Base-by-base conservation (phyloP, 2,113 vertebrate species). In the Nesogale talazaci region DNA sequence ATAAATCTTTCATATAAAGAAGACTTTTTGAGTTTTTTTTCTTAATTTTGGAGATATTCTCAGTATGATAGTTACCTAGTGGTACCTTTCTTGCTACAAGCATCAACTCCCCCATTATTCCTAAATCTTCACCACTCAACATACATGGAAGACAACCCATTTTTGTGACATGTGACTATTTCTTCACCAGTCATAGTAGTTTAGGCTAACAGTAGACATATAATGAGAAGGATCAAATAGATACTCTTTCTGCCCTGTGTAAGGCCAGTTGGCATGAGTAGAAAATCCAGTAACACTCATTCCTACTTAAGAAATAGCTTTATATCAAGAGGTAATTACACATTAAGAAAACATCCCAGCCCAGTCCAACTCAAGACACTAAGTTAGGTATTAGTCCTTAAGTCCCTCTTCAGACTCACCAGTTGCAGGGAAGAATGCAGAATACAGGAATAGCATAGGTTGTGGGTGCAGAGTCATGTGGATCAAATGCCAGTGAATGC, bases 171-270 rank as follows among this genome's bases (percentile, higher is more conserved):
- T 25, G 3, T 25, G 42, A 46, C 17, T 76, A 22, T 70, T 52
- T 17, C 40, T 16, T 88, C 29, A 70, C 29, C 1, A 69, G 4
- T 46, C 69, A 61, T 65, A 56, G 23, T 8, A 90, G 23, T 29
- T 16, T 74, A 15, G 59, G 25, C 40, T 52, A 34, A 86, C 34
- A 36, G 0, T 40, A 5, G 12, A 57, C 42, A 31, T 38, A 14
- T 31, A 4, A 63, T 36, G 83, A 17, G 63, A 15, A 80, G 15
- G 42, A 46, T 16, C 56, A 77, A 76, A 19, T 20, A 84, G 57
- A 59, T 77, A 56, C 46, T 91, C 34, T 86, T 91, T 78, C 59
- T 63, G n/a, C 63, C 75, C 63, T 89, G 3, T 94, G 92, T 46
- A 6, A 46, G 42, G 42, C 10, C 10, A 10, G 42, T 46, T 46